Evolutionary conservation across 2,113 vertebrate species (phyloP).

Genomic region (Cariama cristata): DNA sequence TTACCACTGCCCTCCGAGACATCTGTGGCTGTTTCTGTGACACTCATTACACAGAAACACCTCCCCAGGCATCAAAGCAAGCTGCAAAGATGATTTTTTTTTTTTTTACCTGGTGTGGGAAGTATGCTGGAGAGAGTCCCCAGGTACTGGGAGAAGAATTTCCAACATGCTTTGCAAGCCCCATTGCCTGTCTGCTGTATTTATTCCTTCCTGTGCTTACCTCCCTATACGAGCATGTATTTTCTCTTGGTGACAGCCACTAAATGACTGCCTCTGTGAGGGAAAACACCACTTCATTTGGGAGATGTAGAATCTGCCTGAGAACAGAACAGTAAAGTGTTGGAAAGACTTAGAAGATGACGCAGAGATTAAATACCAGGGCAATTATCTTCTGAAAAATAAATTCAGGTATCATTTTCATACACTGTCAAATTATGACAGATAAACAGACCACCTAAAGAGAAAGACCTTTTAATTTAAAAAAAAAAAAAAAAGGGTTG

Average conservation of each 20-base stretch:
- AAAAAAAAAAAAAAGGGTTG: not conserved
- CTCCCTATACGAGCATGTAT: not conserved
- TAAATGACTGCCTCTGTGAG: not conserved
- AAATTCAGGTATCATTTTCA: constrained; percentile 47
- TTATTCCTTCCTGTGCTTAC: not conserved
- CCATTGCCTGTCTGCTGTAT: not conserved
- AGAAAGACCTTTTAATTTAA: constrained; percentile 4
- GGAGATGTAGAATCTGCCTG: not conserved
- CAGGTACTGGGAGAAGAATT: not conserved
- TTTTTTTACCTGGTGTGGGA: not conserved
- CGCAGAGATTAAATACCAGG: not conserved
- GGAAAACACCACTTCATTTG: not conserved
- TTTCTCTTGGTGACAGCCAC: not conserved
- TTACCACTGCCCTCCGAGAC: not conserved
- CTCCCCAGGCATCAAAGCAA: not conserved
- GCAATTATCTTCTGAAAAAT: constrained; percentile 25
- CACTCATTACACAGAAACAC: not conserved
- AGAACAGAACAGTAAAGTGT: not conserved
- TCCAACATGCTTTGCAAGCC: not conserved
- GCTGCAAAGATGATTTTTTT: not conserved
- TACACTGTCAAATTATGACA: constrained; percentile 35
- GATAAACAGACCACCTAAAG: constrained; percentile 28
- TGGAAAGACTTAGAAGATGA: not conserved
- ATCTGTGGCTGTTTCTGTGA: not conserved
- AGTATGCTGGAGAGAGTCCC: not conserved